A percentile compares a stretch with the other conserved stretches of the same genome.
Evolutionary conservation across 1,140 invertebrate species (phyloP).

Genomic region (Dryas iulia): DNA sequence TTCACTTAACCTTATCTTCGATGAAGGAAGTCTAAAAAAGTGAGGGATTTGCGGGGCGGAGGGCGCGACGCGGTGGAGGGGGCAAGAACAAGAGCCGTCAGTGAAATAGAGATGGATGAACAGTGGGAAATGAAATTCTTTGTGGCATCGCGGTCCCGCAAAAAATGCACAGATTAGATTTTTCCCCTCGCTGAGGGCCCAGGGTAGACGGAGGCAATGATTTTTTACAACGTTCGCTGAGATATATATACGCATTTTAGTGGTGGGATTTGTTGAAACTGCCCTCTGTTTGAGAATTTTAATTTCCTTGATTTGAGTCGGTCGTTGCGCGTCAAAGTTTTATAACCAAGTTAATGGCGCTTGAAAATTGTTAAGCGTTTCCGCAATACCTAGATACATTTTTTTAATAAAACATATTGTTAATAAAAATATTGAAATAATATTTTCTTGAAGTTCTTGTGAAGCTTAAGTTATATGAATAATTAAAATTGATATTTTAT

Average conservation of each 20-base stretch:
- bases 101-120: conserved; percentile 81
- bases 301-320: conserved; percentile 73
- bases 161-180: conserved; percentile 82
- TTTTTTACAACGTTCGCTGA: conserved; percentile 76
- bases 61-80: conserved; percentile 37
- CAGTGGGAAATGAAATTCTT: conserved; percentile 82
- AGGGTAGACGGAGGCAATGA: conserved; percentile 76
- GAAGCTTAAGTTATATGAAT: too few relatives aligned
- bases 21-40: conserved; percentile 78
- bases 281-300: conserved; percentile 75
- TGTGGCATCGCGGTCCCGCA: conserved; percentile 81
- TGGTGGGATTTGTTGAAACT: conserved; percentile 74
- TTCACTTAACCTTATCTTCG: conserved; percentile 77
- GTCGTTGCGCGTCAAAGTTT: conserved; percentile 31
- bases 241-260: conserved; percentile 78
- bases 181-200: conserved; percentile 75
- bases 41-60: conserved; percentile 42
- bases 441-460: too few relatives aligned
- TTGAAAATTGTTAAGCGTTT: conserved; percentile 12
- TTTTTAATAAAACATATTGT: not conserved
- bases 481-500: too few relatives aligned
- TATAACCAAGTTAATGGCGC: conserved; percentile 23
- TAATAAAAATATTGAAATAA: too few relatives aligned
- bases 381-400: not conserved
- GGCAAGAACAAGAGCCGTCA: conserved; percentile 78